Conservation (phyloP, 37 sponge, comb jelly and placozoan genomes). For the Haliclona indistincta region DNA sequence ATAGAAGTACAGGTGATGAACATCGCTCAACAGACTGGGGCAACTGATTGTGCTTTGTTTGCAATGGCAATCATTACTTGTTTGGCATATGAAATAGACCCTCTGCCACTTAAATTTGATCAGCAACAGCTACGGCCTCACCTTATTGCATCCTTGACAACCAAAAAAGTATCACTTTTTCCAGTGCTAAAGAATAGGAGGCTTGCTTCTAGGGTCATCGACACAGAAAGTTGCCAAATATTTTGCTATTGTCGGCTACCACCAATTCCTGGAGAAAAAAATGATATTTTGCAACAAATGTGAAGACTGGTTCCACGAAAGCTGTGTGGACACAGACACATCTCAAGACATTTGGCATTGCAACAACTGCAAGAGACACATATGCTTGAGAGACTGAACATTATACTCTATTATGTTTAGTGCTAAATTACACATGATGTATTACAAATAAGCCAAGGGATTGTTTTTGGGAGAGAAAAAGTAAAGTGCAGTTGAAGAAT, state of each 20-base stretch:
- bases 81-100: conserved; percentile 17
- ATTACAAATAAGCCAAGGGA: too few relatives aligned
- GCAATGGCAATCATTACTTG: conserved; percentile 24
- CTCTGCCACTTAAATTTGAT: conserved; percentile 3
- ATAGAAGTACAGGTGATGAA: conserved; percentile 23
- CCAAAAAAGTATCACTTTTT: not conserved
- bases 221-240: conserved; percentile 6
- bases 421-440: too few relatives aligned
- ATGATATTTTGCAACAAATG: conserved; percentile 36
- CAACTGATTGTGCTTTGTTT: too few relatives aligned
- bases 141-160: conserved; percentile 1
- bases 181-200: conserved; percentile 26
- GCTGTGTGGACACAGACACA: not conserved
- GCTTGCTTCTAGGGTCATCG: conserved; percentile 7
- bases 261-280: not conserved
- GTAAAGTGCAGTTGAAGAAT: too few relatives aligned
- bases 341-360: not conserved
- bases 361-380: not conserved
- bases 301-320: conserved; percentile 24
- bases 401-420: too few relatives aligned
- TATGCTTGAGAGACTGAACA: too few relatives aligned
- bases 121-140: conserved; percentile 7
- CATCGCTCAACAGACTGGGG: conserved; percentile 25
- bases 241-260: conserved; percentile 50
- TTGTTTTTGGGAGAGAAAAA: too few relatives aligned